These are phyloP conservation scores for Ethmia dodecea DNA, from an alignment of 2,888 invertebrate species.

Conservation along the genomic window DNA sequence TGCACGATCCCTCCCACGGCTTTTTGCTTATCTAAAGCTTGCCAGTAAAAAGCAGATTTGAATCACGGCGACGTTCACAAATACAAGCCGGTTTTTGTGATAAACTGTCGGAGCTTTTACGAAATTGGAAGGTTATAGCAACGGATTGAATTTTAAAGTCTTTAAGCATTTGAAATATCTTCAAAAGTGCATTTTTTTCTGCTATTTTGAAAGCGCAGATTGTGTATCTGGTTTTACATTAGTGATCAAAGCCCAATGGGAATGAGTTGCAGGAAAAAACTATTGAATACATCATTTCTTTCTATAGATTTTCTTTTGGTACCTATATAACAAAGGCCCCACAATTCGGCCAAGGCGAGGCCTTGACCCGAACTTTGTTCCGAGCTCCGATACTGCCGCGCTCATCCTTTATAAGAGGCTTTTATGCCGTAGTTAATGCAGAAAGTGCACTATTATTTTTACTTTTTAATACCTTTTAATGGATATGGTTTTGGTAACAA, in stretches of 20 bases:
- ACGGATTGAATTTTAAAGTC: too few relatives aligned
- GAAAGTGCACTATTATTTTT: conserved; percentile 1
- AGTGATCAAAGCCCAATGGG: too few relatives aligned
- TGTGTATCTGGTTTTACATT: too few relatives aligned
- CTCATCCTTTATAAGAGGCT: conserved; percentile 40
- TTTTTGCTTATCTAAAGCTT: conserved; percentile 27
- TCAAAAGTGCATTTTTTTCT: too few relatives aligned
- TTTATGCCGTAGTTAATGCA: neutral
- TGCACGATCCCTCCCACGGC: too few relatives aligned
- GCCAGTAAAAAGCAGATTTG: conserved; percentile 26
- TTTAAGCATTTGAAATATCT: too few relatives aligned
- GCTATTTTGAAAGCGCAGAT: too few relatives aligned
- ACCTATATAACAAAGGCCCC: neutral
- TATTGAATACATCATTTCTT: too few relatives aligned
- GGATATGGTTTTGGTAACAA: too few relatives aligned
- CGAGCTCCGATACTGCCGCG: conserved; percentile 44
- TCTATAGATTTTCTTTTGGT: neutral
- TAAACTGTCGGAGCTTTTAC: conserved; percentile 19
- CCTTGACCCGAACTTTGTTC: conserved; percentile 62
- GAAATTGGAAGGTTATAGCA: conserved; percentile 1
- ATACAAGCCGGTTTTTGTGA: conserved; percentile 27
- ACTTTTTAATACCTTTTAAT: too few relatives aligned
- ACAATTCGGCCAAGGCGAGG: conserved; percentile 61
- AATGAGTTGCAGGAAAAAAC: too few relatives aligned
- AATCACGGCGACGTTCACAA: conserved; percentile 24